Conservation (phyloP, 1,140 invertebrate genomes). For the Drosophila arizonae region DNA sequence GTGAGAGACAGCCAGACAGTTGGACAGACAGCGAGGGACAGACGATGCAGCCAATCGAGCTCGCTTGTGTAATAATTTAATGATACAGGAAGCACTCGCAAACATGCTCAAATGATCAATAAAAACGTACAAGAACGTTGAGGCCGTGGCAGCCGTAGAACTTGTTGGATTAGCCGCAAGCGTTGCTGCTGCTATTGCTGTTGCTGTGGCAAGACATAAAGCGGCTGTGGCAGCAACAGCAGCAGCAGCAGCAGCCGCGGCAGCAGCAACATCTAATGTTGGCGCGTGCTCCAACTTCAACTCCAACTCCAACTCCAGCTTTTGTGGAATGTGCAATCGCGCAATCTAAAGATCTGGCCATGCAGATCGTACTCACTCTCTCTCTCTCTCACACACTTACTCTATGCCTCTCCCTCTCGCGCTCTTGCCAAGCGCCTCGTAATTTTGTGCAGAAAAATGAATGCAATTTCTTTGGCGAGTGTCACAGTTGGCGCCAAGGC, state of each 20-base stretch:
- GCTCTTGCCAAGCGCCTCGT: slow-evolving; percentile 32
- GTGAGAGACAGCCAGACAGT: not conserved
- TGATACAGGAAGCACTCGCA: slow-evolving; percentile 80
- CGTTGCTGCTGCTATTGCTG: slow-evolving; percentile 21
- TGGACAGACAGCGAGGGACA: not conserved
- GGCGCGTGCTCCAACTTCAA: slow-evolving; percentile 63
- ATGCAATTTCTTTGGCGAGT: slow-evolving; percentile 74
- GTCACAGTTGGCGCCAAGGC: slow-evolving; percentile 81
- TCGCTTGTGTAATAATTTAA: slow-evolving; percentile 77
- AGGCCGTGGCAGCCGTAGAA: slow-evolving; percentile 47
- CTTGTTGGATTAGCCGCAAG: slow-evolving; percentile 79
- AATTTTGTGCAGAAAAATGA: slow-evolving; percentile 70
- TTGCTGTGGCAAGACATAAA: slow-evolving; percentile 43
- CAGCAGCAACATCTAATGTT: slow-evolving; percentile 59
- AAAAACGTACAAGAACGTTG: slow-evolving; percentile 70
- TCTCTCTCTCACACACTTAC: not conserved
- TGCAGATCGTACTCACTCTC: not conserved
- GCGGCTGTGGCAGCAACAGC: slow-evolving; percentile 36
- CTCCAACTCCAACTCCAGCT: slow-evolving; percentile 23
- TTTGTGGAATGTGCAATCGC: slow-evolving; percentile 70
- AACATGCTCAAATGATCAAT: slow-evolving; percentile 81
- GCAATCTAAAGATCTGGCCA: slow-evolving; percentile 38
- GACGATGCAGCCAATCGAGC: not conserved
- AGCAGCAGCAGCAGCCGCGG: slow-evolving; percentile 39
- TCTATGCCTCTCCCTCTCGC: not conserved